These are phyloP conservation scores for Meiosimyza decipiens DNA, from an alignment of 2,888 invertebrate species.

Conservation along the genomic window DNA sequence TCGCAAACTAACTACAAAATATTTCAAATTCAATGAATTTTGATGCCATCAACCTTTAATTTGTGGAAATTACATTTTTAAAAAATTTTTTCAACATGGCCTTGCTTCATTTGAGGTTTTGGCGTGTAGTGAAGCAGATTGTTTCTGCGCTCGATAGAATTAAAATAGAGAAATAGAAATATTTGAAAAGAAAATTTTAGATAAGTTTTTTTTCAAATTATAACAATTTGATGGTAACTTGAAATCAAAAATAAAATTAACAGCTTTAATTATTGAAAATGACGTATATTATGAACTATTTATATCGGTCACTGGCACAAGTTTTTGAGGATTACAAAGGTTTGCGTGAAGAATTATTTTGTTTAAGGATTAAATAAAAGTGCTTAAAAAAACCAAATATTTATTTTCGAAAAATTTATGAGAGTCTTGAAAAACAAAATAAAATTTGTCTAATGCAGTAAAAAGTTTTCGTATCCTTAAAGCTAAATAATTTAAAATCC, in stretches of 20 bases:
- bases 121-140: no score
- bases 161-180: neutral
- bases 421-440: neutral
- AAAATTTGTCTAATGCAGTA: neutral
- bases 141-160: neutral
- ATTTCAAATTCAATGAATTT: no score
- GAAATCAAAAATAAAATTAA: no score
- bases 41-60: no score
- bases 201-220: no score
- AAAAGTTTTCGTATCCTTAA: neutral
- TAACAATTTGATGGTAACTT: no score
- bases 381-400: no score
- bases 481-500: neutral
- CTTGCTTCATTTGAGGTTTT: no score
- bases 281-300: slow-evolving; percentile 53
- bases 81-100: no score
- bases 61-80: no score
- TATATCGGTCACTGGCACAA: slow-evolving; percentile 50
- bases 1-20: no score
- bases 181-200: neutral
- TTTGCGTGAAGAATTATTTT: slow-evolving; percentile 27
- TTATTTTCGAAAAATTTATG: neutral
- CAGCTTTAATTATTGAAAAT: slow-evolving; percentile 32
- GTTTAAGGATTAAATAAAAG: neutral
- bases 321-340: slow-evolving; percentile 50